Evolutionary conservation across 2,797 vertebrate genomes (phyloP).

Genomic region (Myotis pilosus): DNA sequence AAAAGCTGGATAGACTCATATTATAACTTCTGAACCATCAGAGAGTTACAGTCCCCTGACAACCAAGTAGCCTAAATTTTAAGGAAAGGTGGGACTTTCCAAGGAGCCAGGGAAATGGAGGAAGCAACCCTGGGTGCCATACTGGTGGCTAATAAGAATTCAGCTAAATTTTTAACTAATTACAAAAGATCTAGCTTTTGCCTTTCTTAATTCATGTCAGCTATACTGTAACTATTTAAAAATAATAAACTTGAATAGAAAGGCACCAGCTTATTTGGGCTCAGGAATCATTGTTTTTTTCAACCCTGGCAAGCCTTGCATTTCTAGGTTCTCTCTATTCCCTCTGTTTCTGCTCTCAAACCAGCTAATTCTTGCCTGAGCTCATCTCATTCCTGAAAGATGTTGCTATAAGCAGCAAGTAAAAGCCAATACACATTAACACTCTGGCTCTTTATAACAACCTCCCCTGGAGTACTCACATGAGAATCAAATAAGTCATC

Average conservation of each 20-base stretch:
- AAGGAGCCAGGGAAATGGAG: neutral
- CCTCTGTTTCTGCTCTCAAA: slow-evolving; percentile 46
- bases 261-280: neutral
- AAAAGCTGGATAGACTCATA: neutral
- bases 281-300: slow-evolving; percentile 19
- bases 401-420: slow-evolving; percentile 16
- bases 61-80: neutral
- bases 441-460: neutral
- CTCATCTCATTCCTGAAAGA: slow-evolving; percentile 36
- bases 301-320: neutral
- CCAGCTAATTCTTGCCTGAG: slow-evolving; percentile 31
- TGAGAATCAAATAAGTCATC: slow-evolving; percentile 15
- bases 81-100: neutral
- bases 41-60: neutral
- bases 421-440: slow-evolving; percentile 49
- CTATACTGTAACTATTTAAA: neutral
- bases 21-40: neutral
- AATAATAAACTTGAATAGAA: slow-evolving; percentile 41
- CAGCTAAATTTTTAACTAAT: neutral
- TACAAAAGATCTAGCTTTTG: neutral
- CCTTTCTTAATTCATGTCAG: neutral
- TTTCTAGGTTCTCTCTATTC: slow-evolving; percentile 43
- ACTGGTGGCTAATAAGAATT: neutral
- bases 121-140: neutral
- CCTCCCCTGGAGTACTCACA: neutral